Conservation (phyloP, 2,113 vertebrate species). For the Tupaia chinensis region DNA sequence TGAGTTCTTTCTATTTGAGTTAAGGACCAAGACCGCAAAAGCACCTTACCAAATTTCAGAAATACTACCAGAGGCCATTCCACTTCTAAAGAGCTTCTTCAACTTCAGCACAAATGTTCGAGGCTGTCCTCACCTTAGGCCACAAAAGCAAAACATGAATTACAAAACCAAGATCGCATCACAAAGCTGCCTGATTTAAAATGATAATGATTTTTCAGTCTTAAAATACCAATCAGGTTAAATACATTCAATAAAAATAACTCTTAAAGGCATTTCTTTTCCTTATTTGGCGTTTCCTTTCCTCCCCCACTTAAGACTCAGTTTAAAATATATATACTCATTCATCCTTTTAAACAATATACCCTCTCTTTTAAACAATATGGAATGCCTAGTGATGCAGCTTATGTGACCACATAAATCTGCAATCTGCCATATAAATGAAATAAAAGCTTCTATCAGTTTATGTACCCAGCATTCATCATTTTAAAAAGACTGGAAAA, state of each 20-base stretch:
- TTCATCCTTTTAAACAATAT: conserved; percentile 5
- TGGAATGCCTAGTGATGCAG: not conserved
- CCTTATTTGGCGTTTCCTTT: not conserved
- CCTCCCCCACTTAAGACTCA: conserved; percentile 21
- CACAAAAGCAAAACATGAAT: conserved; percentile 18
- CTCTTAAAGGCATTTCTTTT: conserved; percentile 40
- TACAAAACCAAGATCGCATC: conserved; percentile 23
- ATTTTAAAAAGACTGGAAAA: not conserved
- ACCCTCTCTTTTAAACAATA: conserved; percentile 34
- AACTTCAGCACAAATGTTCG: not conserved
- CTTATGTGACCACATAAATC: not conserved
- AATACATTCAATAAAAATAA: conserved; percentile 54
- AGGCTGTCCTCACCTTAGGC: not conserved
- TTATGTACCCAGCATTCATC: not conserved
- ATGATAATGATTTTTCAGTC: not conserved
- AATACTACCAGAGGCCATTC: not conserved
- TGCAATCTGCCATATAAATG: not conserved
- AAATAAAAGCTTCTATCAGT: not conserved
- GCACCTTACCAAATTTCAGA: not conserved
- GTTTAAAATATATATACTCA: conserved; percentile 12
- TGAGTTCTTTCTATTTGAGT: not conserved
- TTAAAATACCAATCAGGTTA: conserved; percentile 59
- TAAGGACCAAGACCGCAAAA: not conserved
- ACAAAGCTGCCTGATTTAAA: conserved; percentile 21
- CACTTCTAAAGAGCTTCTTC: not conserved